phyloP scores from a whole-genome alignment of 1,140 invertebrate genomes.

The Archegozetes longisetosus region DNA sequence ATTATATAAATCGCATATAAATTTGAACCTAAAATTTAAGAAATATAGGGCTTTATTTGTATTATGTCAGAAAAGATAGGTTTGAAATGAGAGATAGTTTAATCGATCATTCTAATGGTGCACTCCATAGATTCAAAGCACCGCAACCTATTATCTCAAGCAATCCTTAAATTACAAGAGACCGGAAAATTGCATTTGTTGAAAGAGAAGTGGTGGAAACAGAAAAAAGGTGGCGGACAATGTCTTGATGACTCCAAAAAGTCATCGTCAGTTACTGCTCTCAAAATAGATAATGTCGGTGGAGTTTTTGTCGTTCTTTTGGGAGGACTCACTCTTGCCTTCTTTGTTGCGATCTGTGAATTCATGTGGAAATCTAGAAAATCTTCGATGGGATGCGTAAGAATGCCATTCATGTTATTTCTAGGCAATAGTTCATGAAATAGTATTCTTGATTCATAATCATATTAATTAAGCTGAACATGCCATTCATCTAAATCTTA shows the following conservation, averaged over 20 bases:
- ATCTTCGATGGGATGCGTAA: conserved; percentile 11
- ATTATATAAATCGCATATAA: too few species aligned
- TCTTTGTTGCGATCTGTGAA: conserved; percentile 20
- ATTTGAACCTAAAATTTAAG: too few species aligned
- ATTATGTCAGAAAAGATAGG: too few species aligned
- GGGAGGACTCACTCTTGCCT: conserved; percentile 28
- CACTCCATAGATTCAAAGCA: conserved; percentile 21
- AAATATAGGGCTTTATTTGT: too few species aligned
- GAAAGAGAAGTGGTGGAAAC: conserved; percentile 34
- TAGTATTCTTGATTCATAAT: too few species aligned
- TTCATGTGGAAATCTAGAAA: conserved; percentile 30
- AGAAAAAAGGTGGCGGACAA: conserved; percentile 23
- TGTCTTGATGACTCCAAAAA: conserved; percentile 19
- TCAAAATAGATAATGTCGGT: conserved; percentile 29
- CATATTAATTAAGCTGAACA: too few species aligned
- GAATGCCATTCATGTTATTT: background rate
- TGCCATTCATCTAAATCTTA: too few species aligned
- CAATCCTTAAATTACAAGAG: conserved; percentile 34
- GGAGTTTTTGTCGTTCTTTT: conserved; percentile 39
- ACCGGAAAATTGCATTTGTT: conserved; percentile 28
- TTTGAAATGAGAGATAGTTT: too few species aligned
- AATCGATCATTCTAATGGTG: too few species aligned
- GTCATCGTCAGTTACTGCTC: conserved; percentile 25
- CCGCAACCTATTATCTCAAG: conserved; percentile 31
- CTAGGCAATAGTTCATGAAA: background rate